Conservation (phyloP, 2,113 vertebrate genomes). For the Macquaria australasica region DNA sequence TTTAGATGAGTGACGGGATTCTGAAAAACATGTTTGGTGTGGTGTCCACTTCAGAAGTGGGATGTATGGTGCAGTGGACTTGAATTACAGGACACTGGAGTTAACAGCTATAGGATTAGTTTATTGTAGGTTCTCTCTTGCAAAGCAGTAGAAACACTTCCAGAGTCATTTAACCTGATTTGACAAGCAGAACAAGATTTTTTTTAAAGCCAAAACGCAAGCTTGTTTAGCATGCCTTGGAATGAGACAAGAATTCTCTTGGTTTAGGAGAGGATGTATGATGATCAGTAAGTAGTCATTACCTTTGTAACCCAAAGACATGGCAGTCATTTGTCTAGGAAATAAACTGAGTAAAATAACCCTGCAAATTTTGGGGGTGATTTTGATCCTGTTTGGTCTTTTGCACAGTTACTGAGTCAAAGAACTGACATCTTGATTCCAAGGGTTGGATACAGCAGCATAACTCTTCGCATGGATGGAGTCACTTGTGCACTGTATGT, state of each 20-base stretch:
- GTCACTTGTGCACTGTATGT: background rate
- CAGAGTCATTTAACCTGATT: background rate
- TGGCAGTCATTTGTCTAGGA: background rate
- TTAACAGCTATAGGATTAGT: background rate
- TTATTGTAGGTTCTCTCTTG: too few relatives aligned
- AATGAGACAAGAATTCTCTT: background rate
- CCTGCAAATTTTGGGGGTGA: too few relatives aligned
- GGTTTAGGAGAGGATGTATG: background rate
- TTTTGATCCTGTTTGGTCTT: background rate
- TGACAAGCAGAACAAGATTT: background rate
- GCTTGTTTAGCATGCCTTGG: background rate
- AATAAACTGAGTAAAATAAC: background rate
- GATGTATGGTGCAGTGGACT: background rate
- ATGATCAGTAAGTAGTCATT: background rate
- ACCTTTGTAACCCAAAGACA: background rate
- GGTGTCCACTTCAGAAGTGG: background rate
- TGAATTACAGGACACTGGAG: background rate
- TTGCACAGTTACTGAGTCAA: slow-evolving; percentile 13
- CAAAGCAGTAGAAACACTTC: background rate
- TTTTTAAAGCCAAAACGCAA: background rate
- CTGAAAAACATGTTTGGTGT: background rate
- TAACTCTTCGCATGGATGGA: background rate
- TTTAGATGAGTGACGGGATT: background rate
- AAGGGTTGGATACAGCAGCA: background rate
- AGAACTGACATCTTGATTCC: background rate